Evolutionary conservation across 1,140 invertebrate species (phyloP), one percentile per base, ranked within the genome.

Genomic region (Pseudoatta argentina): DNA sequence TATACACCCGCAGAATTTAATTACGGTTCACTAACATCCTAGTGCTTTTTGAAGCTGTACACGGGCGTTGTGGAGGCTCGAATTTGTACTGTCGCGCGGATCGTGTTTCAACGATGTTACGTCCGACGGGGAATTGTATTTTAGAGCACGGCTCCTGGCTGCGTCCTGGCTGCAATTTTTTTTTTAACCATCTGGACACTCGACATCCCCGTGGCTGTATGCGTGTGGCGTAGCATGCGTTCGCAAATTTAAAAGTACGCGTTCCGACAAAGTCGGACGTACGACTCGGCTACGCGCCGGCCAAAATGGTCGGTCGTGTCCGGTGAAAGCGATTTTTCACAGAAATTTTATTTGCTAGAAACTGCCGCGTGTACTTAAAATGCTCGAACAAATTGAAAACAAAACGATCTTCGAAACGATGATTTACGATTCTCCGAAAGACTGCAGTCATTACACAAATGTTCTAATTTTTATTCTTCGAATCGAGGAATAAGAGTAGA

Each of bases 91-190:
- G 79, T 73, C 79, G 69, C 69, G 69, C 69, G 79, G 39, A 73
- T 83, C 79, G 69, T 73, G 79, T 83, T 73, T 69, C 79, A 73
- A 83, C 79, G 69, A 83, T 83, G 69, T 83, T 83, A 83, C 79
- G 69, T 73, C 79, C 79, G 69, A 73, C 67, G 14, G 79, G 79
- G 69, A 83, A 83, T 83, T 83, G 79, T 83, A 83, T 83, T 83
- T 83, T 83, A 83, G 69, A 83, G 79, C 69, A 21, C 55, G 53
- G 66, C 21, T 48, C 34, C 71, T 39, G 61, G 66, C 12, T 39
- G 44, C 67, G 79, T 59, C 55, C 24, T 24, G 24, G 24, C 24
- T 24, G 79, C 55, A 73, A 82, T 73, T 82, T 82, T 81, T 81
- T 59, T 73, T 82, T 21, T 21, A 82, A 73, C 79, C 67, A 39